Conservation (phyloP, 2,888 invertebrate genomes). For the Acrobasis suavella region DNA sequence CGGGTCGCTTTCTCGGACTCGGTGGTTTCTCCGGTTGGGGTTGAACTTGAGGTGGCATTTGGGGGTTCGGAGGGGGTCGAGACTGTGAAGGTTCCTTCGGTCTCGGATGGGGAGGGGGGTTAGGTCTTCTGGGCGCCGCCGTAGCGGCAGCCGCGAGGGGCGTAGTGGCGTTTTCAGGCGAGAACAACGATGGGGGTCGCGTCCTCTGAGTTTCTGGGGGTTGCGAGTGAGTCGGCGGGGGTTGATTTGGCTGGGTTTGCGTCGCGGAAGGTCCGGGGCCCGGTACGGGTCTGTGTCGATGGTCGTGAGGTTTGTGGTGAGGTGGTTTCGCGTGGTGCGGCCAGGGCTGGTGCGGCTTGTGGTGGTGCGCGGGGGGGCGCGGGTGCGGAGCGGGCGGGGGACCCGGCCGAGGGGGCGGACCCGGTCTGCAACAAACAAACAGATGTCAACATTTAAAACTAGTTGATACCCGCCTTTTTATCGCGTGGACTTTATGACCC, state of each 20-base stretch:
- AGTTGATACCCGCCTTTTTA: no score
- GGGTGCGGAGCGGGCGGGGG: slow-evolving; percentile 47
- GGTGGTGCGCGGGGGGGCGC: slow-evolving; percentile 51
- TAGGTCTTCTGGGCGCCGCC: slow-evolving; percentile 49
- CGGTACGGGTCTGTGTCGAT: slow-evolving; percentile 61
- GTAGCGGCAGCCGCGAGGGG: slow-evolving; percentile 69
- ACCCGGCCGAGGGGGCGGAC: slow-evolving; percentile 49
- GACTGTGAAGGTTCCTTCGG: slow-evolving; percentile 31
- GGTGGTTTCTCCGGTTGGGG: slow-evolving; percentile 49
- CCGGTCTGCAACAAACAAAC: slow-evolving; percentile 27
- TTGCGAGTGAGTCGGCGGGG: slow-evolving; percentile 41
- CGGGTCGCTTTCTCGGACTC: slow-evolving; percentile 65
- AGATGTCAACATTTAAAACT: background rate
- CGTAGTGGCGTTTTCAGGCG: slow-evolving; percentile 83
- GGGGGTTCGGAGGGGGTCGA: slow-evolving; percentile 35
- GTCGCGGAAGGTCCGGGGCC: slow-evolving; percentile 42
- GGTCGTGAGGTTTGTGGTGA: slow-evolving; percentile 64
- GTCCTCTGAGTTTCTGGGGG: slow-evolving; percentile 53
- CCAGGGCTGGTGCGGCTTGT: slow-evolving; percentile 60
- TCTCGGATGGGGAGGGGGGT: slow-evolving; percentile 56
- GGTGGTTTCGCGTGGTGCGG: slow-evolving; percentile 61
- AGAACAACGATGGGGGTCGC: slow-evolving; percentile 84
- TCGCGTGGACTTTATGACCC: no score
- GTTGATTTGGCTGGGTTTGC: slow-evolving; percentile 36
- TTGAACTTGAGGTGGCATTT: slow-evolving; percentile 42